Conservation (phyloP, 2,113 vertebrate species). For the Lanius collurio region DNA sequence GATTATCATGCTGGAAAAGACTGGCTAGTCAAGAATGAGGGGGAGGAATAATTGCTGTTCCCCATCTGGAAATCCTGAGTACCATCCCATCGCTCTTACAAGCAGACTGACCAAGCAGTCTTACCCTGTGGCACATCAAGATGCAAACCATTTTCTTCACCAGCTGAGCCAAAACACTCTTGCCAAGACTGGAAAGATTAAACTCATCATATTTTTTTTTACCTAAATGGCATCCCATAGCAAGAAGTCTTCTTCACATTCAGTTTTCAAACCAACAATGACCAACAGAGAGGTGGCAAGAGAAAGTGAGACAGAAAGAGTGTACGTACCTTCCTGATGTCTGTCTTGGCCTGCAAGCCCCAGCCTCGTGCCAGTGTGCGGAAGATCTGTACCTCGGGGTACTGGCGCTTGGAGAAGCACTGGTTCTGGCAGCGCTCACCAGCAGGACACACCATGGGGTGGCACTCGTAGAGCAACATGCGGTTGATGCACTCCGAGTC, state of each 20-base stretch:
- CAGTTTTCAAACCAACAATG: background rate
- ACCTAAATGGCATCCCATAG: background rate
- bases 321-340: slow-evolving; percentile 89
- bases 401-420: slow-evolving; percentile 93
- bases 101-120: background rate
- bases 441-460: slow-evolving; percentile 91
- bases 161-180: background rate
- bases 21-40: background rate
- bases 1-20: background rate
- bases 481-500: slow-evolving; percentile 98
- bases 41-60: background rate
- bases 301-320: background rate
- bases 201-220: background rate
- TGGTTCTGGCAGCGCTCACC: slow-evolving; percentile 93
- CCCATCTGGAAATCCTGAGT: background rate
- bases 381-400: slow-evolving; percentile 95
- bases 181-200: background rate
- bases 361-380: slow-evolving; percentile 92
- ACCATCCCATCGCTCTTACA: rapidly evolving
- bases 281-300: background rate
- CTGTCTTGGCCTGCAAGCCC: slow-evolving; percentile 90
- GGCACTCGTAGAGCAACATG: slow-evolving; percentile 97
- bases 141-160: background rate
- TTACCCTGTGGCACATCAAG: background rate
- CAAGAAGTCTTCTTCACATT: background rate